These are phyloP conservation scores for Paralichthys olivaceus DNA, from an alignment of 2,113 vertebrate genomes.

Conservation along the genomic window DNA sequence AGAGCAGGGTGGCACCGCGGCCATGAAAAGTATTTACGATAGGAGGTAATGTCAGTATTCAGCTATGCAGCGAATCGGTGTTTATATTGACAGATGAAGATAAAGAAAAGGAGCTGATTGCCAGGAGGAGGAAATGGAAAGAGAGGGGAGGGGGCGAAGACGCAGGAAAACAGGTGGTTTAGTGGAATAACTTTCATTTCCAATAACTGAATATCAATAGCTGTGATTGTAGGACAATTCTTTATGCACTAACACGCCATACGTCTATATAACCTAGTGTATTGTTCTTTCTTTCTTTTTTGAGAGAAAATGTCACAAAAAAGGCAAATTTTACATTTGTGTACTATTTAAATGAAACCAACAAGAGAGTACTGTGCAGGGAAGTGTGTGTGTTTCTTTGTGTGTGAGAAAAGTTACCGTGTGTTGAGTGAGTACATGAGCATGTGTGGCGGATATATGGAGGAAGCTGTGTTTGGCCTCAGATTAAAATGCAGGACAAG, in stretches of 20 bases:
- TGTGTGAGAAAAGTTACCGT: slow-evolving; percentile 33
- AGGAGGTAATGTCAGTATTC: slow-evolving; percentile 43
- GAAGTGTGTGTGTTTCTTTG: slow-evolving; percentile 16
- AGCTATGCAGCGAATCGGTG: background rate
- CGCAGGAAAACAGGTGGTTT: slow-evolving; percentile 31
- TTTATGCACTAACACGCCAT: background rate
- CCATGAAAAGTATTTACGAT: slow-evolving; percentile 42
- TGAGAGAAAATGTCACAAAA: background rate
- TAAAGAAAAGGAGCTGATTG: background rate
- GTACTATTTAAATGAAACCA: background rate
- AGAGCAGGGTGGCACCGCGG: slow-evolving; percentile 44
- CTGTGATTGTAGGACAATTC: background rate
- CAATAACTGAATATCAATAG: background rate
- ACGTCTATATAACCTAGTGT: no score
- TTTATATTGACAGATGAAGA: slow-evolving; percentile 41
- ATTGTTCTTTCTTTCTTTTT: background rate
- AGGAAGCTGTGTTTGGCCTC: slow-evolving; percentile 80
- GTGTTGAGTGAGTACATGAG: slow-evolving; percentile 32
- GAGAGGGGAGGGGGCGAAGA: background rate
- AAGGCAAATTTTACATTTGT: background rate
- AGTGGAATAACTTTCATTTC: background rate
- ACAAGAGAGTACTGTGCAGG: background rate
- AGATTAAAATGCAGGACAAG: slow-evolving; percentile 78
- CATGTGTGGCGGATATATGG: slow-evolving; percentile 61
- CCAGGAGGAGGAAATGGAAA: background rate